Percentiles rank a stretch among this genome's conserved stretches.
These are phyloP conservation scores for Timema cristinae DNA, from an alignment of 2,888 invertebrate genomes.

Conservation along the genomic window DNA sequence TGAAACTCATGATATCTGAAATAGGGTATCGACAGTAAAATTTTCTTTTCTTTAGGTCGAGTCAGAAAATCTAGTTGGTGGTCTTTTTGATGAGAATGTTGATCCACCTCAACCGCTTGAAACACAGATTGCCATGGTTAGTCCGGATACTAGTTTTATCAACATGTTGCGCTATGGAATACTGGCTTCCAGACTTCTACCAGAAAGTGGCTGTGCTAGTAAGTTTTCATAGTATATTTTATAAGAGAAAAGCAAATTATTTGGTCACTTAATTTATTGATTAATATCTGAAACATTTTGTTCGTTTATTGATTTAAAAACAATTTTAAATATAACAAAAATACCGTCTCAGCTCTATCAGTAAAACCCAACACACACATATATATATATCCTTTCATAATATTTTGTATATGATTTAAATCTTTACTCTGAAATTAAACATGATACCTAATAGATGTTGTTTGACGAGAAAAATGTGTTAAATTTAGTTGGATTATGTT, in stretches of 20 bases:
- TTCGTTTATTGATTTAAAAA: background rate
- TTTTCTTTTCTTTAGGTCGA: constrained; percentile 44
- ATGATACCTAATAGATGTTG: too few species aligned
- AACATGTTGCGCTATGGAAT: constrained; percentile 74
- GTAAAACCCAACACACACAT: background rate
- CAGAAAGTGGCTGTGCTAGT: constrained; percentile 72
- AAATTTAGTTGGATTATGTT: too few species aligned
- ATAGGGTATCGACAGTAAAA: background rate
- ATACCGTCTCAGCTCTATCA: background rate
- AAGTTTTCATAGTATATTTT: constrained; percentile 39
- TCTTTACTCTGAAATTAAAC: too few species aligned
- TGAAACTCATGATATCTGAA: too few species aligned
- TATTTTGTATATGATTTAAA: too few species aligned
- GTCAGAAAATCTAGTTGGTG: constrained; percentile 52
- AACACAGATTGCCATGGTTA: constrained; percentile 54
- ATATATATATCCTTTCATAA: too few species aligned
- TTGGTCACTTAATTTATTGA: background rate
- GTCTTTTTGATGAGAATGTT: constrained; percentile 52
- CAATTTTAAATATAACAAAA: background rate
- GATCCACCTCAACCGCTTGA: constrained; percentile 41
- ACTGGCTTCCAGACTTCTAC: constrained; percentile 66
- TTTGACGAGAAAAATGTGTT: too few species aligned
- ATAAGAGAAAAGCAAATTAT: background rate
- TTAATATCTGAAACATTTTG: background rate
- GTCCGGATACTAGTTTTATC: constrained; percentile 66